Conservation (phyloP, 2,113 vertebrate species). For the Arothron firmamentum region DNA sequence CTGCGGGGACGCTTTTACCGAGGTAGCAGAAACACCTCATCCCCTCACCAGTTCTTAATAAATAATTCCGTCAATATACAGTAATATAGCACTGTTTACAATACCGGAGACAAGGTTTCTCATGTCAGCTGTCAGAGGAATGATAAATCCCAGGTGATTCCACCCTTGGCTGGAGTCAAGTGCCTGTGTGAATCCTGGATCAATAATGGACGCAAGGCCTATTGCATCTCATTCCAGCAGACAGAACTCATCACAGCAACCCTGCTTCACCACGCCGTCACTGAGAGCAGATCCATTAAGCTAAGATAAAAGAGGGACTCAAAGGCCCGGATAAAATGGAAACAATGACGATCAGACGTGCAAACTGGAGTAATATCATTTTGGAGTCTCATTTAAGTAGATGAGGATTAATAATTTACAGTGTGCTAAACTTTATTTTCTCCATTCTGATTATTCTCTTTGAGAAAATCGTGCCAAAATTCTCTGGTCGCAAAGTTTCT, state of each 20-base stretch:
- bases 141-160: neutral
- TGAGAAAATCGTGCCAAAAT: too few species aligned
- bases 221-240: conserved; percentile 42
- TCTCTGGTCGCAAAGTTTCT: too few species aligned
- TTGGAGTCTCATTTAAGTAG: neutral
- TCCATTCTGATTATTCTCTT: too few species aligned
- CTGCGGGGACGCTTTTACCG: too few species aligned
- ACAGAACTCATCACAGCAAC: conserved; percentile 25
- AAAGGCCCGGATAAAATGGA: conserved; percentile 46
- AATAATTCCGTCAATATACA: too few species aligned
- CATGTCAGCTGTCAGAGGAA: too few species aligned
- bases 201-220: conserved; percentile 63
- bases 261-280: conserved; percentile 42
- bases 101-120: too few species aligned
- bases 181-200: conserved; percentile 42
- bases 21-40: too few species aligned
- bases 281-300: conserved; percentile 57
- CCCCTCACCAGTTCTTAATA: too few species aligned
- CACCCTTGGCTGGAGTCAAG: neutral
- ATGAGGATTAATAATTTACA: neutral
- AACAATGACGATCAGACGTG: conserved; percentile 23
- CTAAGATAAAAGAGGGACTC: conserved; percentile 49
- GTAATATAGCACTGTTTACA: too few species aligned
- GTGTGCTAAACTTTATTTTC: too few species aligned
- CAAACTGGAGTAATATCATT: conserved; percentile 11